Base-by-base conservation (phyloP, 2,888 invertebrate species). In the Lysandra bellargus region DNA sequence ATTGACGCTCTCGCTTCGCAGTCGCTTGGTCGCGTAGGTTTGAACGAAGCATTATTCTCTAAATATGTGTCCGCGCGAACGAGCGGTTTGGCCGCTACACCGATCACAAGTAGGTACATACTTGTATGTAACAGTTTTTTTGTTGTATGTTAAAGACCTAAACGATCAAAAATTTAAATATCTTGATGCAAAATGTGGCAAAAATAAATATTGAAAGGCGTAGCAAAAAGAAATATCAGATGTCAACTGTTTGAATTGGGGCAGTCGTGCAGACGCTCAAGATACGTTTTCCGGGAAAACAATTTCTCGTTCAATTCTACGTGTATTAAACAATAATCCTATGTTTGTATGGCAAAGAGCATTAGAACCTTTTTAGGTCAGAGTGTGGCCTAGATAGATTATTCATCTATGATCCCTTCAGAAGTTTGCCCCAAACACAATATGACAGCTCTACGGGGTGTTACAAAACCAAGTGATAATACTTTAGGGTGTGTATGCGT, bases 361-460 rank as follows among this genome's bases (percentile, higher is more conserved):
- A 60, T 40, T 61, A 78, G 12, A 9, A 64, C 23, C 64, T 61
- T 61, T 61, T 30, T 64, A 64, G 64, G 64, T 30, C 64, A 30
- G 64, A 64, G 23, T 30, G 64, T 64, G 64, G 64, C 30, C 64
- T 64, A 64, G 12, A 64, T 30, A 64, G 23, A 6, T n/a, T 49
- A 49, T 57, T 17, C 14, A 75, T 76, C 60, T 64, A 64, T 30
- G 64, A 30, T 64, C 64, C 30, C 12, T 64, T 64, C 9, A 30
- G 30, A 64, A 64, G 64, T 30, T 64, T 64, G 64, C 12, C 30
- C 23, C 30, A 30, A 64, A 64, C 12, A 4, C 64, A 23, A 23
- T 23, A 30, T 12, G 12, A 30, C 3, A 64, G 4, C 64, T 64
- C 30, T 23, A 23, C 23, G 23, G 23, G 23, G 23, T 23, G 23